Evolutionary conservation across 2,888 invertebrate species (phyloP), one percentile per base, ranked within the genome.

Genomic region (Acleris laterana): DNA sequence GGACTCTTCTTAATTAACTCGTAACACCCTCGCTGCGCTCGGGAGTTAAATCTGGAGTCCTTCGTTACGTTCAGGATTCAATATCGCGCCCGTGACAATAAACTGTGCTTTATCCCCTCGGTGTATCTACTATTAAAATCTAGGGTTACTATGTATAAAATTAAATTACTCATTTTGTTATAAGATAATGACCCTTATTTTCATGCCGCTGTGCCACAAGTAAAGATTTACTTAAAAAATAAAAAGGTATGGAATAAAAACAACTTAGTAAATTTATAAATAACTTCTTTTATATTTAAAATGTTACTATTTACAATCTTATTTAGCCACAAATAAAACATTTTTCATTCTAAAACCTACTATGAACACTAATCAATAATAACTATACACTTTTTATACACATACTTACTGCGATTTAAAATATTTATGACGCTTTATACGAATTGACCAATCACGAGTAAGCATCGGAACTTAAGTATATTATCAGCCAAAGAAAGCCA

Each of bases 251-350:
- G 3, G 20, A 56, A 83, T 75, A 77, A 61, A 85, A 84, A 83
- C 78, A 55, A 77, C 66, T 53, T 62, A 74, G 70, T 76, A 76
- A 75, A 77, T 80, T 77, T 83, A 83, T 81, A 82, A 86, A 78
- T 84, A 82, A 84, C 82, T 82, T 84, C 76, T 75, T 79, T 81
- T 80, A 75, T 76, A 75, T 77, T 81, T 78, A 80, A 77, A 78
- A 76, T 76, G 68, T 71, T 70, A 76, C 71, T 83, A 79, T 85
- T 76, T 87, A 87, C 87, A 88, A 70, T 52, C 66, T 77, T 80
- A 75, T 19, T 55, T 25, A 2, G 4, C 57, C 62, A 66, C 56
- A 57, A 64, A 62, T 62, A 63, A 68, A 62, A 63, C 58, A 68
- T 60, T 62, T 57, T 62, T 68, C 46, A 55, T 44, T 46, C 60